These are phyloP conservation scores for Pempheris klunzingeri DNA, from an alignment of 2,797 vertebrate species.

Conservation along the genomic window DNA sequence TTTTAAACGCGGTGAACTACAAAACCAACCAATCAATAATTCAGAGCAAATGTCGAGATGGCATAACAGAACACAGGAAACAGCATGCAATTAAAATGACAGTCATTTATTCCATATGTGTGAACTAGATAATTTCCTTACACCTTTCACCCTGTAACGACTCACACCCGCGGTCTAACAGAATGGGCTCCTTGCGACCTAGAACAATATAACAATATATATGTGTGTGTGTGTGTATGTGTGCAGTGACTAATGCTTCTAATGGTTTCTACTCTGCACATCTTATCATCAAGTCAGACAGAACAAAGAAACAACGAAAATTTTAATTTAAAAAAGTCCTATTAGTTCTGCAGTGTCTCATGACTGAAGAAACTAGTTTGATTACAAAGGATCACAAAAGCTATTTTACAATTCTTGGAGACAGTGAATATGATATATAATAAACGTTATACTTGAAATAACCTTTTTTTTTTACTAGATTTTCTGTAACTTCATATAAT, in stretches of 20 bases:
- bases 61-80: conserved; percentile 63
- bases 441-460: not conserved
- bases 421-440: not conserved
- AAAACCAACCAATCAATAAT: conserved; percentile 83
- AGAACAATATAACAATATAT: too few species aligned
- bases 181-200: too few species aligned
- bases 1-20: conserved; percentile 74
- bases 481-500: not conserved
- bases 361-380: not conserved
- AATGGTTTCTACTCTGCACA: not conserved
- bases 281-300: not conserved
- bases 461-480: too few species aligned
- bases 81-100: conserved; percentile 65
- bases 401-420: not conserved
- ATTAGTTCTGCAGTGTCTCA: not conserved
- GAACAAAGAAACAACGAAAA: not conserved
- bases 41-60: conserved; percentile 61
- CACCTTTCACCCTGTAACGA: too few species aligned
- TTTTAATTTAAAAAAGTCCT: not conserved
- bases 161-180: conserved; percentile 22
- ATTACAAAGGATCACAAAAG: not conserved
- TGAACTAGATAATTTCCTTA: conserved; percentile 18
- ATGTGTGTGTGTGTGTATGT: too few species aligned
- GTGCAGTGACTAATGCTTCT: too few species aligned
- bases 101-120: conserved; percentile 49